Percentiles rank a stretch among this genome's conserved stretches.
phyloP scores from a whole-genome alignment of 1,140 invertebrate genomes.

The Dufourea novaeangliae region DNA sequence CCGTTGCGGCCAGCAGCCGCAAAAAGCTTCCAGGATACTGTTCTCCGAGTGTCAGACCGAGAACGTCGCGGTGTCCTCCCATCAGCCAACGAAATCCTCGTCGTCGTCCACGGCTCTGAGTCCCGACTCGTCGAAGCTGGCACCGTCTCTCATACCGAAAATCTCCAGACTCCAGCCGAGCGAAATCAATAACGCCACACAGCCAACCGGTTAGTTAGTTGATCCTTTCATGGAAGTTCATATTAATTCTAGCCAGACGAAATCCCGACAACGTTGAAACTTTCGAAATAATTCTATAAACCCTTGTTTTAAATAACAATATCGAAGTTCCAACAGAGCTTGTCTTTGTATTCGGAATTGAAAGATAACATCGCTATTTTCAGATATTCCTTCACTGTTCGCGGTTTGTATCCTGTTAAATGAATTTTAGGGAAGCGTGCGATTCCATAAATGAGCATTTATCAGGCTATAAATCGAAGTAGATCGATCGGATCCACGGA shows the following conservation, averaged over 20 bases:
- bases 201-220: slow-evolving; percentile 71
- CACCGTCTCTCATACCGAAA: slow-evolving; percentile 85
- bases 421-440: no score
- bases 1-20: slow-evolving; percentile 65
- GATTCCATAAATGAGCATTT: no score
- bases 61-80: slow-evolving; percentile 38
- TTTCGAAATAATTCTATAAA: no score
- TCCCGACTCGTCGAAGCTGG: slow-evolving; percentile 73
- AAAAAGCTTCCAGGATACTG: slow-evolving; percentile 71
- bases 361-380: no score
- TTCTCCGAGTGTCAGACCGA: slow-evolving; percentile 70
- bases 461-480: no score
- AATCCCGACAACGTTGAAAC: no score
- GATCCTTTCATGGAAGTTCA: not conserved
- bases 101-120: slow-evolving; percentile 51
- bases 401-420: no score
- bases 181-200: slow-evolving; percentile 83
- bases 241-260: not conserved
- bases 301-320: no score
- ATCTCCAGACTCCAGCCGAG: slow-evolving; percentile 84
- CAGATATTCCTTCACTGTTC: no score
- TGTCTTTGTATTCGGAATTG: no score
- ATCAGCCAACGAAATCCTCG: slow-evolving; percentile 56
- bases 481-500: no score
- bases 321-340: no score